Conservation (phyloP, 2,113 vertebrate species). For the Cheilinus undulatus region DNA sequence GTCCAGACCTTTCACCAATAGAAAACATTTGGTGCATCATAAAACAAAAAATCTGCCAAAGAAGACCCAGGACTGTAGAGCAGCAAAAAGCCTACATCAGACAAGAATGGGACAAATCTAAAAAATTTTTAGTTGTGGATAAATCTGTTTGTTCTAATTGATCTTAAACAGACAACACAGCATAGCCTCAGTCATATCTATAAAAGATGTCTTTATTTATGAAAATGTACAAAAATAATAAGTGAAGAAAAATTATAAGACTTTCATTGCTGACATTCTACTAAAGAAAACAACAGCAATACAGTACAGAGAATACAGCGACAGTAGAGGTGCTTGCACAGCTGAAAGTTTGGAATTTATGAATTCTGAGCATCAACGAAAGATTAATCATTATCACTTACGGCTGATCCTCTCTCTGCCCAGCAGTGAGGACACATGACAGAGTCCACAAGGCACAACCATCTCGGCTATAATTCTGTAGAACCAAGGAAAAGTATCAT, state of each 20-base stretch:
- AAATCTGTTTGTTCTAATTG: no score
- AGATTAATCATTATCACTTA: slow-evolving; percentile 25
- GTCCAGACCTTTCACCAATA: no score
- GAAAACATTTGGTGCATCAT: no score
- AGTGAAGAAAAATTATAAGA: slow-evolving; percentile 76
- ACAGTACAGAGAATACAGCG: slow-evolving; percentile 20
- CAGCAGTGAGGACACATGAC: slow-evolving; percentile 72
- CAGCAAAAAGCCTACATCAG: no score
- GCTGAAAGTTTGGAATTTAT: neutral
- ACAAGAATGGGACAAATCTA: no score
- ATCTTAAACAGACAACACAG: slow-evolving; percentile 7
- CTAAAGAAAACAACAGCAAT: slow-evolving; percentile 38
- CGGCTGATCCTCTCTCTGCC: slow-evolving; percentile 65
- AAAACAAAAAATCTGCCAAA: no score
- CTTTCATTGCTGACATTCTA: slow-evolving; percentile 68
- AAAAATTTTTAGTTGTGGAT: no score
- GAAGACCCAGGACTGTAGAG: no score
- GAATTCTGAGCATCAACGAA: slow-evolving; percentile 27
- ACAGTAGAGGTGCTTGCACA: slow-evolving; percentile 22
- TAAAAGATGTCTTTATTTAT: slow-evolving; percentile 81
- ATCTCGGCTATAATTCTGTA: slow-evolving; percentile 1
- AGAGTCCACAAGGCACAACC: slow-evolving; percentile 35
- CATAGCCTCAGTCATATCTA: slow-evolving; percentile 37
- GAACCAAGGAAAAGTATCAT: neutral
- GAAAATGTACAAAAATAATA: slow-evolving; percentile 83